Base-by-base conservation (phyloP, 2,113 vertebrate genomes). In the Xenus cinereus region DNA sequence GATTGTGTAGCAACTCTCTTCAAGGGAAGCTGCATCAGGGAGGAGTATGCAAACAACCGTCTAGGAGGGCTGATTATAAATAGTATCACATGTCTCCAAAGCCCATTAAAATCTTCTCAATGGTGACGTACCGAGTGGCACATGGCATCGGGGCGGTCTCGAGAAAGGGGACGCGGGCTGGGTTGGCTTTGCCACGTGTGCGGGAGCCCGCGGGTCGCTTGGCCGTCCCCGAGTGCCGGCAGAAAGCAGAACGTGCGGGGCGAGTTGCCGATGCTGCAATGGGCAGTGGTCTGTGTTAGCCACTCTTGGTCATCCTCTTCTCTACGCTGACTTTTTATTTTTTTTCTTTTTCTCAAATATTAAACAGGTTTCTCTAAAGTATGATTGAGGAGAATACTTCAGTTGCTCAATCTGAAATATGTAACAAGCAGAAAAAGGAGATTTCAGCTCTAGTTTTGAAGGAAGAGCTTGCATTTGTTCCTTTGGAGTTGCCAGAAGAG, bases 1-100 rank as follows among this genome's bases (percentile, higher is more conserved):
- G 99, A 99, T 99, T 99, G 99, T 99, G 99, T 99, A 98, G 98
- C 98, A 98, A 99, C 98, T 98, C 97, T 98, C 97, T 98, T 98
- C 98, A 98, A 98, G 98, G 98, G 97, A 97, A 98, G 94, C 98
- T 94, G 98, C 97, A 97, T 98, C 97, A 92, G 96, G 99, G 98
- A 98, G 97, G 98, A 98, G 98, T 98, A 98, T 98, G 97, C 98
- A 98, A 98, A 99, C 98, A 99, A 98, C 98, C 62, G 66, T 93
- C 97, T 93, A 95, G 97, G 96, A 98, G 96, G 93, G 97, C 91
- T 95, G 97, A 97, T 94, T 96, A 96, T 98, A 97, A 90, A 97
- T 60, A 98, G 92, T 93, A 94, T 90, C 95, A 94, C 96, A 95
- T 98, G 97, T 97, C 81, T 68, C 83, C 77, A 87, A 78, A 97